phyloP scores from a whole-genome alignment of 2,888 invertebrate species.

The Fissipunctia ypsillon region DNA sequence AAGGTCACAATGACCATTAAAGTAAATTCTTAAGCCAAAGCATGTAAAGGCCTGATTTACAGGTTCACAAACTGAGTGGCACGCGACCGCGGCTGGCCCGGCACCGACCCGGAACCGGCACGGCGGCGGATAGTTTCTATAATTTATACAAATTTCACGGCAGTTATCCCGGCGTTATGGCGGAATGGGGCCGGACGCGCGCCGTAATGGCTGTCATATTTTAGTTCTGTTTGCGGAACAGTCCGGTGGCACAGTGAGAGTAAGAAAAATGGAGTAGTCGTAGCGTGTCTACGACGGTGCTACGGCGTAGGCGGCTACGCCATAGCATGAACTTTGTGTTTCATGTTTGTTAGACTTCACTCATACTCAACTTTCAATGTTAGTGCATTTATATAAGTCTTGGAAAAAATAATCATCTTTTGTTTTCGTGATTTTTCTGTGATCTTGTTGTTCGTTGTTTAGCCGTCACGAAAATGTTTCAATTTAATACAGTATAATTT shows the following conservation, averaged over 20 bases:
- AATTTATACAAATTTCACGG: conserved; percentile 76
- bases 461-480: background rate
- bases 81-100: conserved; percentile 52
- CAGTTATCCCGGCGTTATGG: conserved; percentile 69
- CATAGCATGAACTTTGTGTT: background rate
- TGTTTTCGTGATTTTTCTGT: background rate
- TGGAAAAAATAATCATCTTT: background rate
- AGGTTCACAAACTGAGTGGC: conserved; percentile 63
- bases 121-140: conserved; percentile 69
- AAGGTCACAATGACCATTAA: conserved; percentile 50
- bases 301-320: conserved; percentile 24
- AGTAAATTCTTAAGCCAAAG: conserved; percentile 57
- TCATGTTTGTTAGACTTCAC: background rate
- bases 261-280: background rate
- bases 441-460: background rate
- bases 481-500: background rate
- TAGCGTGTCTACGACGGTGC: conserved; percentile 13
- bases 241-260: conserved; percentile 21
- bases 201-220: conserved; percentile 62
- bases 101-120: conserved; percentile 25
- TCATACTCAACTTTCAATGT: background rate
- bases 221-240: conserved; percentile 55
- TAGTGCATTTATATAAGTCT: background rate
- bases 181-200: conserved; percentile 47
- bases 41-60: conserved; percentile 69